These are phyloP conservation scores for Dryoscopus gambensis DNA, from an alignment of 2,113 vertebrate genomes.

Conservation along the genomic window DNA sequence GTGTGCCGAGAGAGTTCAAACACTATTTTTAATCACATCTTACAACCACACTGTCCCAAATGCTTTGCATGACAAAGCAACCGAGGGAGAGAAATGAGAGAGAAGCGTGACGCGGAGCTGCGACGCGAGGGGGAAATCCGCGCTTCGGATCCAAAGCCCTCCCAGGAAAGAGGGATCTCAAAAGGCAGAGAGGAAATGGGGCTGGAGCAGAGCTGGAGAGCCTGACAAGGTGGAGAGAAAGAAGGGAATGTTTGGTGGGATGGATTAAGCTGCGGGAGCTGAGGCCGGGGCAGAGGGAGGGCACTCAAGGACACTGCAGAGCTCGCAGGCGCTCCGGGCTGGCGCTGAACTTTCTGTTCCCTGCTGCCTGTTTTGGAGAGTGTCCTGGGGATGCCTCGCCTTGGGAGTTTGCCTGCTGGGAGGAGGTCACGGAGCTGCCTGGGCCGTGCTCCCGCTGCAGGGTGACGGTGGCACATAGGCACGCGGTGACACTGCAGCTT, in stretches of 20 bases:
- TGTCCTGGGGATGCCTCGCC: slow-evolving; percentile 39
- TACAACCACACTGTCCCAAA: neutral
- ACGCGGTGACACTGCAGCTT: neutral
- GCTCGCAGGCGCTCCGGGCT: neutral
- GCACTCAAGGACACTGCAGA: slow-evolving; percentile 62
- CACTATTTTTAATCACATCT: slow-evolving; percentile 30
- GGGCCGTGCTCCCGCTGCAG: neutral
- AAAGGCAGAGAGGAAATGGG: neutral
- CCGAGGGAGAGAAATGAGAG: neutral
- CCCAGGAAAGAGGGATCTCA: neutral
- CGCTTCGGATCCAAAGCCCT: neutral
- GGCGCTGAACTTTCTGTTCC: slow-evolving; percentile 51
- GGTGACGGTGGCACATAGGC: neutral
- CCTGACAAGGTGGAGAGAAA: neutral
- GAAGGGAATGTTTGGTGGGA: neutral
- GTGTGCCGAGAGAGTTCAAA: neutral
- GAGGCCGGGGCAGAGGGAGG: slow-evolving; percentile 27
- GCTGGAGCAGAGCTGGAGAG: neutral
- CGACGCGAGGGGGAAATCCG: neutral
- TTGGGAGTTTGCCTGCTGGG: slow-evolving; percentile 8
- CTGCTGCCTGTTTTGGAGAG: slow-evolving; percentile 34
- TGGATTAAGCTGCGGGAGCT: slow-evolving; percentile 3
- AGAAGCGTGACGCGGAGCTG: neutral
- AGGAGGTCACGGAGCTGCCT: neutral
- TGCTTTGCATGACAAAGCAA: slow-evolving; percentile 1